These are phyloP conservation scores for Camptogramma bilineatum DNA, from an alignment of 2,888 invertebrate genomes.

Conservation along the genomic window DNA sequence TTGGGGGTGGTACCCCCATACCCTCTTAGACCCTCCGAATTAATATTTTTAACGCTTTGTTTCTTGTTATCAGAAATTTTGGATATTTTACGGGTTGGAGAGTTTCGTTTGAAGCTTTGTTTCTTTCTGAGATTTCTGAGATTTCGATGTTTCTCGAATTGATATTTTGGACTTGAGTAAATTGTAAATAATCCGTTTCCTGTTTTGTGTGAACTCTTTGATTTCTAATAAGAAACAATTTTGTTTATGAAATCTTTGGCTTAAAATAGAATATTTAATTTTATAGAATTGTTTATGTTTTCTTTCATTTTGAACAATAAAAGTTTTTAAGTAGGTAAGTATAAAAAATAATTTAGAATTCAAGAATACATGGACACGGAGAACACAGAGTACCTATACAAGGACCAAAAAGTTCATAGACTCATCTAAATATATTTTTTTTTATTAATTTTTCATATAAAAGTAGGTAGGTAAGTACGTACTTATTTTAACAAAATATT, in stretches of 20 bases:
- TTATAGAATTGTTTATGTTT: background rate
- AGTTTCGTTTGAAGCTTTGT: constrained; percentile 42
- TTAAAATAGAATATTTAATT: background rate
- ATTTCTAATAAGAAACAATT: background rate
- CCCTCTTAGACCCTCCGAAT: constrained; percentile 53
- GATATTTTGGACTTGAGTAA: background rate
- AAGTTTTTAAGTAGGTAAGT: too few relatives aligned
- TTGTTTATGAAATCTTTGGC: background rate
- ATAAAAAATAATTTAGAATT: too few relatives aligned
- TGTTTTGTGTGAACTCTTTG: background rate
- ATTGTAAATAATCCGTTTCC: constrained; percentile 11
- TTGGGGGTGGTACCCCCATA: constrained; percentile 48
- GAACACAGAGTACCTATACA: too few relatives aligned
- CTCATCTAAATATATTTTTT: too few relatives aligned
- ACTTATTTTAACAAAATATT: too few relatives aligned
- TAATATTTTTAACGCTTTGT: constrained; percentile 71
- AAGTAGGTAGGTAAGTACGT: too few relatives aligned
- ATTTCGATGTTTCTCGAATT: constrained; percentile 23
- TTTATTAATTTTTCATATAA: too few relatives aligned
- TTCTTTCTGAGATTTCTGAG: constrained; percentile 40
- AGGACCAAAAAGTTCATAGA: too few relatives aligned
- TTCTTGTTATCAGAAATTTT: constrained; percentile 65
- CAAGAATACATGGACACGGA: too few relatives aligned
- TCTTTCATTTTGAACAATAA: too few relatives aligned
- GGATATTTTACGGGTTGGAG: constrained; percentile 41